A percentile compares a stretch with the other conserved stretches of the same genome.
phyloP scores from a whole-genome alignment of 2,113 vertebrate genomes.

The Oncorhynchus kisutch region DNA sequence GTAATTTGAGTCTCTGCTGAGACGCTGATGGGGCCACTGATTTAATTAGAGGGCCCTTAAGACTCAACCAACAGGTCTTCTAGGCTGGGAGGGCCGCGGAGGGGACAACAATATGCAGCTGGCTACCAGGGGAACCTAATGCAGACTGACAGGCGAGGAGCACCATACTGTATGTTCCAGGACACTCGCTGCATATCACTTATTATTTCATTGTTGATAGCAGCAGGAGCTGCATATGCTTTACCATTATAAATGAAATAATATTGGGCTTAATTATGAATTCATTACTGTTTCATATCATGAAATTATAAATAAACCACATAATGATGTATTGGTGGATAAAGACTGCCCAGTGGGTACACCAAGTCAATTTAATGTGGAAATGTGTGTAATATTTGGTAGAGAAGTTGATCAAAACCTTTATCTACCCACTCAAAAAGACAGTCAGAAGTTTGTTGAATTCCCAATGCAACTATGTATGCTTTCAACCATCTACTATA shows the following conservation, averaged over 20 bases:
- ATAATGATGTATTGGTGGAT: not conserved
- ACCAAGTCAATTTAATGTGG: too few species aligned
- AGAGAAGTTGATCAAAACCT: too few species aligned
- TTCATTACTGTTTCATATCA: not conserved
- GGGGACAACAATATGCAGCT: conserved; percentile 30
- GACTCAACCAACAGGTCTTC: conserved; percentile 52
- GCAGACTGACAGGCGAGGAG: conserved; percentile 28
- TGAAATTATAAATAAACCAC: not conserved
- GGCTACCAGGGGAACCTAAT: conserved; percentile 16
- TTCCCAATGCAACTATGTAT: too few species aligned
- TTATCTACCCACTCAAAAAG: too few species aligned
- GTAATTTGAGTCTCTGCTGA: conserved; percentile 68
- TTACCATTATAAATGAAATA: not conserved
- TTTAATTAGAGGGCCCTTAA: conserved; percentile 77
- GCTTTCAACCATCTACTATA: too few species aligned
- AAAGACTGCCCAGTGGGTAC: too few species aligned
- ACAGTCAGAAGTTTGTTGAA: too few species aligned
- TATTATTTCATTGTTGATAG: conserved; percentile 26
- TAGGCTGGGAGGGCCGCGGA: conserved; percentile 30
- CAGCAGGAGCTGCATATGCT: conserved; percentile 6
- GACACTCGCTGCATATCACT: conserved; percentile 1
- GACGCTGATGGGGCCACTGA: conserved; percentile 69
- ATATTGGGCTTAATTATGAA: not conserved
- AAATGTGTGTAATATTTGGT: too few species aligned
- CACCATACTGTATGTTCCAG: not conserved